Conservation (phyloP, 2,113 vertebrate species). For the Hymenochirus boettgeri region DNA sequence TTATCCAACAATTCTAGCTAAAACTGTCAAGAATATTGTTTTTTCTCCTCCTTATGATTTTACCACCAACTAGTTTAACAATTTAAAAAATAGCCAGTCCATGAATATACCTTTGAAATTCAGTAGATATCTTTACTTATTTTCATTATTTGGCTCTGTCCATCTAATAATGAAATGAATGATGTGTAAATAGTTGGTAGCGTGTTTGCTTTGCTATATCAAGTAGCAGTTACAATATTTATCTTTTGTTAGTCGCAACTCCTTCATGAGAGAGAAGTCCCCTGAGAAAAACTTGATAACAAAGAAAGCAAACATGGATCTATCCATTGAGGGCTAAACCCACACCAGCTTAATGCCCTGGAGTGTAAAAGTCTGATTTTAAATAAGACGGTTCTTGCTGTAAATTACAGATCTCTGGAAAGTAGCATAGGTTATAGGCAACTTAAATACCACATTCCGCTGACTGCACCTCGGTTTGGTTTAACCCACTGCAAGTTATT, state of each 20-base stretch:
- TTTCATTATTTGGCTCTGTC: neutral
- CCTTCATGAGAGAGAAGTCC: constrained; percentile 52
- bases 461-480: constrained; percentile 53
- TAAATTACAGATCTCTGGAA: constrained; percentile 54
- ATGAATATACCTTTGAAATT: too few relatives aligned
- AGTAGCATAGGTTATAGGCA: constrained; percentile 51
- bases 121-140: too few relatives aligned
- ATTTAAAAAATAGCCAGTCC: too few relatives aligned
- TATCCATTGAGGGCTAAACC: constrained; percentile 50
- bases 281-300: constrained; percentile 51
- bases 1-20: too few relatives aligned
- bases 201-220: constrained; percentile 54
- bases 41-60: too few relatives aligned
- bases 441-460: too few relatives aligned
- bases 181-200: constrained; percentile 37
- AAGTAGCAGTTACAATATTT: constrained; percentile 58
- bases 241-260: constrained; percentile 54
- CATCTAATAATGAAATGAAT: neutral
- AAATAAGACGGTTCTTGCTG: constrained; percentile 53
- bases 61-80: too few relatives aligned
- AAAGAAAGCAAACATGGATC: constrained; percentile 49
- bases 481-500: neutral
- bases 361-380: constrained; percentile 57
- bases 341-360: constrained; percentile 44
- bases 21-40: too few relatives aligned